phyloP scores from a whole-genome alignment of 2,113 vertebrate genomes.

The Xiphophorus maculatus region DNA sequence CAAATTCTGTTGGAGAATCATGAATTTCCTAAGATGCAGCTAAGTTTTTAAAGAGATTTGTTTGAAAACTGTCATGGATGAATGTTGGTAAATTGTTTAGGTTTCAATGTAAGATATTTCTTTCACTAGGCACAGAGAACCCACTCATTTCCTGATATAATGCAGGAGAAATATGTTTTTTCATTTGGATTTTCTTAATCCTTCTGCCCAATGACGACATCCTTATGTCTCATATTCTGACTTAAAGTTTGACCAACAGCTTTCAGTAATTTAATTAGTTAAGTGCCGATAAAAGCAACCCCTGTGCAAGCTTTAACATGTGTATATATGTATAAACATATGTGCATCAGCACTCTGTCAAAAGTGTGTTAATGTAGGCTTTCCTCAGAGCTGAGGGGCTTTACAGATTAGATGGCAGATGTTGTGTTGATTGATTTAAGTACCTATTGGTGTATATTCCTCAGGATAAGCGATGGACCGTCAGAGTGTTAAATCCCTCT shows the following conservation, averaged over 20 bases:
- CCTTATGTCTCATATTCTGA: background rate
- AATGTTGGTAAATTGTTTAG: background rate
- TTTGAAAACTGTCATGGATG: too few relatives aligned
- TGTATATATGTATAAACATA: slow-evolving; percentile 6
- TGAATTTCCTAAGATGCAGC: too few relatives aligned
- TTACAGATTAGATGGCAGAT: slow-evolving; percentile 53
- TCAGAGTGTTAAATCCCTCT: slow-evolving; percentile 50
- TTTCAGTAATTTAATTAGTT: slow-evolving; percentile 29
- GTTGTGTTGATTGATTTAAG: slow-evolving; percentile 47
- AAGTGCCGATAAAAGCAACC: slow-evolving; percentile 17
- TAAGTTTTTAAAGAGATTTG: too few relatives aligned
- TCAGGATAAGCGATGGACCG: slow-evolving; percentile 7
- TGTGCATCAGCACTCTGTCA: slow-evolving; percentile 9
- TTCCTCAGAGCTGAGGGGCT: slow-evolving; percentile 19
- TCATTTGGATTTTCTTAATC: slow-evolving; percentile 35
- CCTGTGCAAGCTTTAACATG: slow-evolving; percentile 8
- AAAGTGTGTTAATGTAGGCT: slow-evolving; percentile 50
- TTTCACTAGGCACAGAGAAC: background rate
- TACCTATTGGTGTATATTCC: slow-evolving; percentile 27
- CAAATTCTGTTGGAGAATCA: too few relatives aligned
- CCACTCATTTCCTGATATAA: slow-evolving; percentile 11
- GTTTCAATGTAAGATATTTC: slow-evolving; percentile 4
- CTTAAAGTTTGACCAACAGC: slow-evolving; percentile 7
- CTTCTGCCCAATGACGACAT: slow-evolving; percentile 1
- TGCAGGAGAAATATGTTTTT: background rate